Percentiles rank a stretch among this genome's conserved stretches.
phyloP scores from a whole-genome alignment of 2,113 vertebrate species.

The Notarius lentiginosus region DNA sequence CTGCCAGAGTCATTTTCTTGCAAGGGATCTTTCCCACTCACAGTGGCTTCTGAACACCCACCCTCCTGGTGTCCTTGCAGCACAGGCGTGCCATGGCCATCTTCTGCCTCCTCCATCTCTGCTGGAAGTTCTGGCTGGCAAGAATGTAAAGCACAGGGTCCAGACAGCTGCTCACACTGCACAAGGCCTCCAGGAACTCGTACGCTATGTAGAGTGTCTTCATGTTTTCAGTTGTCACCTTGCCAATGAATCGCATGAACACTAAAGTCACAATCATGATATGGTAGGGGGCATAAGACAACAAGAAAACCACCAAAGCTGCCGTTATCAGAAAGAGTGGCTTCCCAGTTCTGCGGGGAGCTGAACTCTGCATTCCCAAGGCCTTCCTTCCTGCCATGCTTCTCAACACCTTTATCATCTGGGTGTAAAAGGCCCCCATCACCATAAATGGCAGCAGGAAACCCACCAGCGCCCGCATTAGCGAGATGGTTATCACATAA shows the following conservation, averaged over 20 bases:
- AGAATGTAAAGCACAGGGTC: constrained; percentile 78
- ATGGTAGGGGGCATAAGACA: constrained; percentile 78
- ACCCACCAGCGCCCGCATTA: constrained; percentile 66
- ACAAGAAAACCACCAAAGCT: constrained; percentile 69
- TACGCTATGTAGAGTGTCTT: constrained; percentile 62
- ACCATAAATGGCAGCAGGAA: constrained; percentile 71
- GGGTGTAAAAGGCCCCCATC: constrained; percentile 70
- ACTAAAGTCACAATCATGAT: constrained; percentile 69
- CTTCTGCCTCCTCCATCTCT: constrained; percentile 57
- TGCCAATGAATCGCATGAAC: constrained; percentile 63
- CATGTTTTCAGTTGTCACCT: constrained; percentile 57
- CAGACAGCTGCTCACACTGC: constrained; percentile 75
- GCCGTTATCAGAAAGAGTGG: constrained; percentile 72
- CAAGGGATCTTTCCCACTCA: constrained; percentile 18
- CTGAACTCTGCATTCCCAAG: constrained; percentile 9
- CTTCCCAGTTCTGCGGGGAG: constrained; percentile 56
- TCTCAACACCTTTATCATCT: constrained; percentile 66
- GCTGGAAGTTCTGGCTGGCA: constrained; percentile 72
- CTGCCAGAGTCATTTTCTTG: not conserved
- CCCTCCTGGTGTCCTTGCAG: constrained; percentile 57
- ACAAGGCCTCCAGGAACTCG: constrained; percentile 73
- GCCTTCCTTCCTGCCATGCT: constrained; percentile 52
- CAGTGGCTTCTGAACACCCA: constrained; percentile 49
- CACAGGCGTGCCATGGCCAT: constrained; percentile 44
- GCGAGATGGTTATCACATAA: constrained; percentile 57